Base-by-base conservation (phyloP, 2,888 invertebrate species). In the Tanaodytes sp. region DNA sequence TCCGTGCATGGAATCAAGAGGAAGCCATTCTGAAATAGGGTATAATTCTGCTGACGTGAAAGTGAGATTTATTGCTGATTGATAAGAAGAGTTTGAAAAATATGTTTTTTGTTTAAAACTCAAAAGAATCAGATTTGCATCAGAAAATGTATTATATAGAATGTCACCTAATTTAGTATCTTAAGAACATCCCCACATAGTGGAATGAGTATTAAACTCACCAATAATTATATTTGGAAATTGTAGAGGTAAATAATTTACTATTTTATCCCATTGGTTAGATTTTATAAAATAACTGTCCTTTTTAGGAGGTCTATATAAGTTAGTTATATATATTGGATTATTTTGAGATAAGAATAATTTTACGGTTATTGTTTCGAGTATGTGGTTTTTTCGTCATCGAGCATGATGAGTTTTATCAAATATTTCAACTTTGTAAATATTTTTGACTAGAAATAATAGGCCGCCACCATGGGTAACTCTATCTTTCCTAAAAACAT, bases 221-320 rank as follows among this genome's bases (percentile, higher is more conserved):
- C 62, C 62, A 1, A 31, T 8, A 0, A 59, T n/a, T 23, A 45
- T 9, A 9, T 49, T 8, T 9, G 2, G 5, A 1, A 3, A 0
- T 9, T 39, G 33, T 14, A n/a, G 19, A 4, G 14, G 15, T 2
- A 62, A n/a, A 2, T 52, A 62, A n/a, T 46, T 16, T 12, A 54
- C 9, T 0, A 62, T 12, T 23, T 37, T 37, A 1, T 19, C n/a
- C 62, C 62, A 62, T n/a, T 54, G 39, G 15, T 54, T 54, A 0
- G 12, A 23, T 0, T 33, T 8, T 0, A 20, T 16, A 11, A 52
- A 62, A 19, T 27, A 39, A 1, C 11, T 0, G 5, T 52, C 36
- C 9, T 62, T 46, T 1, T 39, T 16, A 1, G 52, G 62, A 1
- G 52, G 62, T 40, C 37, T 45, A 14, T 62, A 54, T 16, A 62